These are phyloP conservation scores for Periophthalmodon schlosseri DNA, from an alignment of 2,113 vertebrate species.

Conservation along the genomic window DNA sequence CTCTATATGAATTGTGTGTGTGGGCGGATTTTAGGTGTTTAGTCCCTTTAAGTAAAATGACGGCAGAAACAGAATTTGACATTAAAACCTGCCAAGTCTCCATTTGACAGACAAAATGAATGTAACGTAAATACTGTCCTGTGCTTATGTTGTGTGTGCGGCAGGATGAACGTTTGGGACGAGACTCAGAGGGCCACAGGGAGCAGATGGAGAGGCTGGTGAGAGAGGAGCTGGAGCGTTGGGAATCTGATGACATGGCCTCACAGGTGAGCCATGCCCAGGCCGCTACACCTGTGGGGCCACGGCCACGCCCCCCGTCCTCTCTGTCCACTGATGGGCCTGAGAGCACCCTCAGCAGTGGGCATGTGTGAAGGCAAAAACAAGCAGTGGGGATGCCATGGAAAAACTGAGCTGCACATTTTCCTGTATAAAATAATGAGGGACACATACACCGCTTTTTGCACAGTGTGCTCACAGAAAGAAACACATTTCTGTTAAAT, in stretches of 20 bases:
- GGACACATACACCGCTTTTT: slow-evolving; percentile 11
- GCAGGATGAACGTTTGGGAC: slow-evolving; percentile 89
- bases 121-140: background rate
- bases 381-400: slow-evolving; percentile 12
- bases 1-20: too few relatives aligned
- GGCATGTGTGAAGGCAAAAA: slow-evolving; percentile 74
- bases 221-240: slow-evolving; percentile 90
- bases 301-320: slow-evolving; percentile 81
- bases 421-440: slow-evolving; percentile 1
- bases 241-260: slow-evolving; percentile 88
- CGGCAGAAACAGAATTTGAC: background rate
- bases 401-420: slow-evolving; percentile 23
- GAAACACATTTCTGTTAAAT: slow-evolving; percentile 8
- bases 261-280: slow-evolving; percentile 86
- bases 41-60: too few relatives aligned
- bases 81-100: background rate
- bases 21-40: too few relatives aligned
- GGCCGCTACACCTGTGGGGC: slow-evolving; percentile 75
- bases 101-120: too few relatives aligned
- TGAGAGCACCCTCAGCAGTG: slow-evolving; percentile 64
- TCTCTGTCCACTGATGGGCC: slow-evolving; percentile 86
- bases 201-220: slow-evolving; percentile 94
- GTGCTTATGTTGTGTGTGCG: background rate
- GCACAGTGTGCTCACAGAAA: slow-evolving; percentile 10
- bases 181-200: slow-evolving; percentile 84